Evolutionary conservation across 2,113 vertebrate genomes (phyloP), one percentile per base, ranked within the genome.

Genomic region (Aleadryas rufinucha): DNA sequence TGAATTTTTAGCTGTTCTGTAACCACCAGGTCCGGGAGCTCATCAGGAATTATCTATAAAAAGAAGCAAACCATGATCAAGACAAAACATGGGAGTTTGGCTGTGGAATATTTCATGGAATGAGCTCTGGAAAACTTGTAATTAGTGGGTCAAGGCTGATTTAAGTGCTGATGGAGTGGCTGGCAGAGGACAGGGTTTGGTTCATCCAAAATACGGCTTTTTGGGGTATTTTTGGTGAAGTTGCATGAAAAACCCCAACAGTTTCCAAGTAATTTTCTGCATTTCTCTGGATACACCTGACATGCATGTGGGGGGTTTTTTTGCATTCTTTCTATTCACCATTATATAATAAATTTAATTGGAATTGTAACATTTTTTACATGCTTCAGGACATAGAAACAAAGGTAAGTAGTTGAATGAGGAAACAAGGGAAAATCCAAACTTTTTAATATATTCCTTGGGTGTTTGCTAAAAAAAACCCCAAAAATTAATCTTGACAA

Each of bases 351-450:
- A 69, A 59, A 49, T 87, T 7, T 78, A 91, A 54, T 42, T 64
- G 4, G 11, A 45, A 35, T 68, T 47, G 87, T 82, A 12, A 45
- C 4, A 33, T 96, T 84, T 87, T 95, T 96, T 87, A 68, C 97
- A 98, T 96, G 97, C 98, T 97, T 89, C 98, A 98, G 98, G 98
- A 98, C 28, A 59, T 98, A 87, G 98, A 98, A 92, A 80, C 68
- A 35, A 97, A 98, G 98, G 98, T 98, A 98, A 98, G 98, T 56
- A 50, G 41, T 37, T 44, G 64, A 94, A 41, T 41, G 68, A 30
- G 19, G 17, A 44, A 44, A 30, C 5, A 52, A 28, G 11, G 1
- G 17, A 35, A 63, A 83, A 70, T 13, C 14, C 17, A 3, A 17
- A 49, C 6, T 24, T 52, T 7, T 56, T 12, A 21, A 44, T 61